phyloP scores from a whole-genome alignment of 2,113 vertebrate genomes.

The Mormyrus iriodes region DNA sequence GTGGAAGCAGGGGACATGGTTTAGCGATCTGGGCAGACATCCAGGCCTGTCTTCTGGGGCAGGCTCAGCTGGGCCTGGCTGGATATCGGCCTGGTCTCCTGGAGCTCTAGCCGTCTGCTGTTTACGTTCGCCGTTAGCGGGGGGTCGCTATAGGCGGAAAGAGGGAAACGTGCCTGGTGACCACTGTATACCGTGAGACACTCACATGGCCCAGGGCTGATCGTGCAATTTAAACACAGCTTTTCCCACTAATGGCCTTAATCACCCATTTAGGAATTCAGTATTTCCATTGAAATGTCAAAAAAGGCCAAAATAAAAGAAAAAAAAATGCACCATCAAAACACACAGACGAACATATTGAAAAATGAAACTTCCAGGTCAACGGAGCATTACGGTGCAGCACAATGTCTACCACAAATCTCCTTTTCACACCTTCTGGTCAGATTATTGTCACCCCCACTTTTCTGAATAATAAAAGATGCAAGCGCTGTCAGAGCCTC shows the following conservation, averaged over 20 bases:
- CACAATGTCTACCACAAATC: background rate
- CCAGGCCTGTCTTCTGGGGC: constrained; percentile 45
- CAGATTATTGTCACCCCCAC: background rate
- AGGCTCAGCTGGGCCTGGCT: constrained; percentile 29
- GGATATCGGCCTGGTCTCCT: constrained; percentile 40
- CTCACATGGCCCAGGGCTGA: background rate
- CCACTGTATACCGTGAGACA: constrained; percentile 30
- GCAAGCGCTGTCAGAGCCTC: background rate
- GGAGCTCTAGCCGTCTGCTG: constrained; percentile 59
- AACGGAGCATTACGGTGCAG: background rate
- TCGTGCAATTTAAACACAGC: background rate
- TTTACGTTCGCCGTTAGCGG: constrained; percentile 41
- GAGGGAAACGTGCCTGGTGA: constrained; percentile 16
- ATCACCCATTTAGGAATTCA: background rate
- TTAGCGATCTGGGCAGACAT: constrained; percentile 37
- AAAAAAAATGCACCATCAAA: too few relatives aligned
- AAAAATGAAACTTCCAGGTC: background rate
- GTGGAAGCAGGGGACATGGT: constrained; percentile 30
- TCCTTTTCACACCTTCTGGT: background rate
- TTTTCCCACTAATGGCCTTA: background rate
- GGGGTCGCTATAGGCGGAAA: constrained; percentile 37
- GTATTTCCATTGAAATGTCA: background rate
- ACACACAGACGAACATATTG: too few relatives aligned
- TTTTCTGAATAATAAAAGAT: background rate
- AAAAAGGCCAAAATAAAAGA: background rate